A percentile compares a stretch with the other conserved stretches of the same genome.
phyloP scores from a whole-genome alignment of 2,888 invertebrate genomes.

The Elegia similella region DNA sequence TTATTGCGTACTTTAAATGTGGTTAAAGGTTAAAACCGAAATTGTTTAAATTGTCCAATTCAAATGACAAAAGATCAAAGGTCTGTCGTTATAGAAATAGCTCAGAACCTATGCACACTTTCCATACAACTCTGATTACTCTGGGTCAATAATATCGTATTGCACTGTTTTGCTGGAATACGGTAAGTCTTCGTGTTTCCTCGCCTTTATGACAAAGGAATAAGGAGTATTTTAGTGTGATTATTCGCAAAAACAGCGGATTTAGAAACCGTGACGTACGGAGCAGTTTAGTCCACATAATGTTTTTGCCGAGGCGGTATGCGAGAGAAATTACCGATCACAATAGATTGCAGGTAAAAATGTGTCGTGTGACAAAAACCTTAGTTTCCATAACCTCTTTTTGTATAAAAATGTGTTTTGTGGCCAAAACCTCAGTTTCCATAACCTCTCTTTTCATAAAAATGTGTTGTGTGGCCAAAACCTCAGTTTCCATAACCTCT shows the following conservation, averaged over 20 bases:
- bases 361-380: constrained; percentile 16
- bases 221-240: constrained; percentile 10
- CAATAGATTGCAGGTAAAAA: constrained; percentile 8
- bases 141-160: neutral
- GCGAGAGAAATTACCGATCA: constrained; percentile 12
- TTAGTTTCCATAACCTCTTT: too few species aligned
- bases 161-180: neutral
- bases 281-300: constrained; percentile 6
- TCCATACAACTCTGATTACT: neutral
- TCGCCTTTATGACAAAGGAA: constrained; percentile 1
- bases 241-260: constrained; percentile 20
- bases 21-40: neutral
- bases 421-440: too few species aligned
- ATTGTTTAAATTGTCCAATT: neutral
- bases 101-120: neutral
- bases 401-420: constrained; percentile 17
- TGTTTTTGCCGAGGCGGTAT: constrained; percentile 12
- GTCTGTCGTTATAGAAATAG: neutral
- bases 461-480: constrained; percentile 10
- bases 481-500: too few species aligned
- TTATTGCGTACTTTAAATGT: neutral
- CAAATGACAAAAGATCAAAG: neutral
- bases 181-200: neutral
- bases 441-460: neutral
- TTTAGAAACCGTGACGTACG: constrained; percentile 23